Conservation (phyloP, 2,797 vertebrate species). For the Pseudochromis fuscus region DNA sequence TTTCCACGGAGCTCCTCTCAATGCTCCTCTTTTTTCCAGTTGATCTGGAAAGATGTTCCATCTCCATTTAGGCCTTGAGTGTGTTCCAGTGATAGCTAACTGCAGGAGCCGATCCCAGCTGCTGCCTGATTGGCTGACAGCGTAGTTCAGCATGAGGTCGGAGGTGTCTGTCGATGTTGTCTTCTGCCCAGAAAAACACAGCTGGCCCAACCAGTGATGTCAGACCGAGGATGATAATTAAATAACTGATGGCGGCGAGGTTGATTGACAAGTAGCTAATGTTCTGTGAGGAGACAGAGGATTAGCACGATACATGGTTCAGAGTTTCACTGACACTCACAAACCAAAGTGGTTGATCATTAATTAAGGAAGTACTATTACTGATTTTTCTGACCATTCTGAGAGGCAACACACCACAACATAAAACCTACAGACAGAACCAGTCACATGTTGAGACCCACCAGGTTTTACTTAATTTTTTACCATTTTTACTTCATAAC, state of each 20-base stretch:
- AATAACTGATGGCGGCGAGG: constrained; percentile 69
- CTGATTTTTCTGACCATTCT: no score
- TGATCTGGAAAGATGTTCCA: constrained; percentile 61
- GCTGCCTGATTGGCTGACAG: constrained; percentile 68
- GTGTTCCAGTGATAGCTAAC: constrained; percentile 54
- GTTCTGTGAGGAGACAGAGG: constrained; percentile 21
- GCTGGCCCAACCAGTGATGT: constrained; percentile 81
- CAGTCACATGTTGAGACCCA: no score
- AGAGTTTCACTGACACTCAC: not conserved
- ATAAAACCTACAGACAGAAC: no score
- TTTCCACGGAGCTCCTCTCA: constrained; percentile 55
- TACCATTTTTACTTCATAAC: no score
- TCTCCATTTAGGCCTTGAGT: constrained; percentile 46
- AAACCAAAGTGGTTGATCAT: not conserved
- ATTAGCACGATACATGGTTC: not conserved
- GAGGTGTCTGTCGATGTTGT: constrained; percentile 77
- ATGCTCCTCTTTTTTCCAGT: constrained; percentile 32
- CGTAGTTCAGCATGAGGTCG: constrained; percentile 78
- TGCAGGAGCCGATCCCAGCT: constrained; percentile 50
- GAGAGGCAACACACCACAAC: no score
- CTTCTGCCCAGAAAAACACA: constrained; percentile 83
- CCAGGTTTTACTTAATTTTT: no score
- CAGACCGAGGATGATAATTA: constrained; percentile 76
- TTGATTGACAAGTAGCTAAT: constrained; percentile 65
- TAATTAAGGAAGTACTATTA: not conserved